These are phyloP conservation scores for Myotis planiceps DNA, from an alignment of 2,797 vertebrate species.

Conservation along the genomic window DNA sequence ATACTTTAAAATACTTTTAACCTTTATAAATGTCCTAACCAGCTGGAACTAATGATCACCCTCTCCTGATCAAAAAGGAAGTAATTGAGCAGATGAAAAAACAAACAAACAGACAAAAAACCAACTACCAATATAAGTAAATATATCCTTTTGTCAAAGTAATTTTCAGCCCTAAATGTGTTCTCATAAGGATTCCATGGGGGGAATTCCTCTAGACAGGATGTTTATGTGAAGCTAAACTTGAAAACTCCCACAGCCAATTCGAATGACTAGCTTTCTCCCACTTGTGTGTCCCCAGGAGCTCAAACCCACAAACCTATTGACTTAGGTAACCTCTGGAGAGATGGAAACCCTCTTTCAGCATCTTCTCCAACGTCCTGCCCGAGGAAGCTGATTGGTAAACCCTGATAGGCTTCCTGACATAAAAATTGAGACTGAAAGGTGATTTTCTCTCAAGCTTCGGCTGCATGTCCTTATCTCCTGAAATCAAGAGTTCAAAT, in stretches of 20 bases:
- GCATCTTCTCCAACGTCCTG: background rate
- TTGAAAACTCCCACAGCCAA: background rate
- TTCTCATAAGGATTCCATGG: background rate
- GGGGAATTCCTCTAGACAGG: background rate
- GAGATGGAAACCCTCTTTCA: background rate
- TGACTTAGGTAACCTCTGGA: background rate
- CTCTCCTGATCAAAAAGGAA: background rate
- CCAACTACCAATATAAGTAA: background rate
- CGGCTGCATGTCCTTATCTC: background rate
- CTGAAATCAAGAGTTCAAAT: background rate
- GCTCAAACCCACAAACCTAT: background rate
- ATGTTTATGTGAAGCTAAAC: background rate
- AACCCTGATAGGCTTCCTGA: background rate
- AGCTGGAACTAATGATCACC: background rate
- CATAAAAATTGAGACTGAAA: background rate
- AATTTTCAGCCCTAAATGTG: background rate
- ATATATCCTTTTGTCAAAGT: background rate
- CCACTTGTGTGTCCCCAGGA: background rate
- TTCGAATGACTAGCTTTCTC: background rate
- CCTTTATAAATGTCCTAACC: background rate
- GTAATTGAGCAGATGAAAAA: background rate
- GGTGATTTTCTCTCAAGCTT: background rate
- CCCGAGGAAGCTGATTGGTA: background rate
- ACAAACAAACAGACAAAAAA: background rate
- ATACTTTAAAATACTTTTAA: constrained; percentile 1